Percentiles rank a stretch among this genome's conserved stretches.
Conservation (phyloP, 1,140 invertebrate genomes). For the Andricus grossulariae region DNA sequence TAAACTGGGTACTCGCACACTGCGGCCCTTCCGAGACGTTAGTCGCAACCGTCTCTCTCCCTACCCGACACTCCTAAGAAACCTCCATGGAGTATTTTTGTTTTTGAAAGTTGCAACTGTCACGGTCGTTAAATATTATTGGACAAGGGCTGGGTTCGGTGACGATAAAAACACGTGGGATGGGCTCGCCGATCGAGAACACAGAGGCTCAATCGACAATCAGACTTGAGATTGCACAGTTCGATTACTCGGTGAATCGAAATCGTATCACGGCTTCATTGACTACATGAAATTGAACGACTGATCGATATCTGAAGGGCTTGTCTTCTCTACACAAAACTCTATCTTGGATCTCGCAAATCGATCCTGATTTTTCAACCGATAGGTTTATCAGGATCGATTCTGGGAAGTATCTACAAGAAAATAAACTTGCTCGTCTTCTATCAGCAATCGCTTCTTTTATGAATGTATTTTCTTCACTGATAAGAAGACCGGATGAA, state of each 20-base stretch:
- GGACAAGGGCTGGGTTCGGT: background rate
- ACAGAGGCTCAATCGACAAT: background rate
- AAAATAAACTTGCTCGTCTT: conserved; percentile 15
- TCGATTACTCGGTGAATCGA: background rate
- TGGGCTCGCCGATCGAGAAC: background rate
- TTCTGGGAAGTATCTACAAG: background rate
- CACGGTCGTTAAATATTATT: conserved; percentile 19
- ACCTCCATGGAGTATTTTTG: background rate
- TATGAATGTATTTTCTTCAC: background rate
- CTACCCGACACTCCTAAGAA: background rate
- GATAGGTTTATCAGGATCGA: background rate
- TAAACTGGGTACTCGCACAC: too few species aligned
- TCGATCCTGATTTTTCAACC: conserved; percentile 8
- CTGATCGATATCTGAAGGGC: conserved; percentile 24
- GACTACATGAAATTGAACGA: conserved; percentile 21
- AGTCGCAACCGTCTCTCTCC: too few species aligned
- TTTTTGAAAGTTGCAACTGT: conserved; percentile 9
- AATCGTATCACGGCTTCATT: conserved; percentile 23
- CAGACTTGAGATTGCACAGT: background rate
- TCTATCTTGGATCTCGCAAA: background rate
- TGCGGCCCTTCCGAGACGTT: too few species aligned
- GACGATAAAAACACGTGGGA: conserved; percentile 22
- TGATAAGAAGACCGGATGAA: background rate
- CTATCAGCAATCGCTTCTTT: background rate
- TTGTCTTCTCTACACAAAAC: background rate